Evolutionary conservation across 2,113 vertebrate species (phyloP), one percentile per base, ranked within the genome.

Genomic region (Ctenodactylus gundi): DNA sequence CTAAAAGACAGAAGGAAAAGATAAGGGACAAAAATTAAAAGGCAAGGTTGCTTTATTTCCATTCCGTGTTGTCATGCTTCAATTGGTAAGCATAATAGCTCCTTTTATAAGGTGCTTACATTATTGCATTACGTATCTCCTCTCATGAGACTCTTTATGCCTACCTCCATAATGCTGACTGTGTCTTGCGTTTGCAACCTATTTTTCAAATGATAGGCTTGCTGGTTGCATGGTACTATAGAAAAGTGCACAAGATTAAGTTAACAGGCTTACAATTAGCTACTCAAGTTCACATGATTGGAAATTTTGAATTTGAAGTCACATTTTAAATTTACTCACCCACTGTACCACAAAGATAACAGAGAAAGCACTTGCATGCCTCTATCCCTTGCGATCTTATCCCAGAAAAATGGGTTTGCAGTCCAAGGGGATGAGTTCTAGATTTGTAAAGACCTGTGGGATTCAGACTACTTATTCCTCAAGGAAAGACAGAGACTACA

Each of bases 401-500:
- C 18, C 18, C 73, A 53, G n/a, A 49, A 46, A 29, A 78, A 72
- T 6, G 67, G 49, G n/a, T 60, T 67, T 67, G 7, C n/a, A 65
- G 49, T 81, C 34, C 36, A 7, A 0, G 46, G 25, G 57, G 10
- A 25, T 73, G 39, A 68, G 49, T 55, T 41, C 49, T 83, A 39
- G 39, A 25, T 72, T 41, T 90, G 75, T 21, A 3, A 75, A 78
- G 10, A 60, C 46, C 58, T n/a, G n/a, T 55, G 10, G 34, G 34
- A 64, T 92, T 94, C 65, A 81, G 39, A 44, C 23, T 7, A 29
- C 2, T n/a, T n/a, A n/a, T n/a, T 20, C 29, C 46, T 49, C 53
- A 46, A 70, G 95, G 39, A 68, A 93, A 62, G 76, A 96, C 82
- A 77, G 94, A 0, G 36, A 91, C 94, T 97, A 57, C 39, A 53